Percentiles rank a stretch among this genome's conserved stretches.
phyloP scores from a whole-genome alignment of 2,888 invertebrate genomes.

The Metopia argyrocephala region DNA sequence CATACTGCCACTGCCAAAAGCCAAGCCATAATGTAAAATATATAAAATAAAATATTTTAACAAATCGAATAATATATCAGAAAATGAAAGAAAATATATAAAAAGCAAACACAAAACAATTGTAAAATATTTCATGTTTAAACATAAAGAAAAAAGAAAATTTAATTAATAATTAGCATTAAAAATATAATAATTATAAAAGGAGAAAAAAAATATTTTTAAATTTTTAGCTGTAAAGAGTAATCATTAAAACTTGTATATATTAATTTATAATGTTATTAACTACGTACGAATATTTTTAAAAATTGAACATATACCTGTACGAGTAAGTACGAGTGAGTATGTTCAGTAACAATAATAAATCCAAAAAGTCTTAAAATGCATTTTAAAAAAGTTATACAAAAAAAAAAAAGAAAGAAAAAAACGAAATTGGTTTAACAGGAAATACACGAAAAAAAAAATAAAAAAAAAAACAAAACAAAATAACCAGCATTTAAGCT shows the following conservation, averaged over 20 bases:
- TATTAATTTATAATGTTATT: slow-evolving; percentile 54
- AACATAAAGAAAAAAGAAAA: slow-evolving; percentile 25
- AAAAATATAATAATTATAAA: slow-evolving; percentile 15
- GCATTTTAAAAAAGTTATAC: slow-evolving; percentile 53
- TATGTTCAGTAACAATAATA: slow-evolving; percentile 13
- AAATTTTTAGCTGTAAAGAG: slow-evolving; percentile 19
- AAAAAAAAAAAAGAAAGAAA: slow-evolving; percentile 56
- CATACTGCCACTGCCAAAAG: slow-evolving; percentile 69
- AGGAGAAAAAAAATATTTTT: slow-evolving; percentile 22
- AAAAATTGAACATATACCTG: too few species aligned
- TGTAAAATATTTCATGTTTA: slow-evolving; percentile 74
- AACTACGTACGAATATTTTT: slow-evolving; percentile 13
- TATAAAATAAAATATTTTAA: slow-evolving; percentile 42
- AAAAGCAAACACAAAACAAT: slow-evolving; percentile 66
- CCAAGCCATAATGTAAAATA: slow-evolving; percentile 67
- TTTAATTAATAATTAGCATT: slow-evolving; percentile 19
- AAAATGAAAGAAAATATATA: slow-evolving; percentile 58
- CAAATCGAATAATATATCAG: slow-evolving; percentile 65
- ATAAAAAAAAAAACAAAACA: slow-evolving; percentile 50
- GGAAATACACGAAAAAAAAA: not conserved
- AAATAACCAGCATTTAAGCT: slow-evolving; percentile 73
- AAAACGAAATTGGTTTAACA: slow-evolving; percentile 40
- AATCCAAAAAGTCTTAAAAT: slow-evolving; percentile 59
- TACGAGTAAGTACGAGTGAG: too few species aligned
- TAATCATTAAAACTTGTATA: slow-evolving; percentile 46